These are phyloP conservation scores for Lepus townsendii DNA, from an alignment of 2,797 vertebrate genomes.

Conservation along the genomic window DNA sequence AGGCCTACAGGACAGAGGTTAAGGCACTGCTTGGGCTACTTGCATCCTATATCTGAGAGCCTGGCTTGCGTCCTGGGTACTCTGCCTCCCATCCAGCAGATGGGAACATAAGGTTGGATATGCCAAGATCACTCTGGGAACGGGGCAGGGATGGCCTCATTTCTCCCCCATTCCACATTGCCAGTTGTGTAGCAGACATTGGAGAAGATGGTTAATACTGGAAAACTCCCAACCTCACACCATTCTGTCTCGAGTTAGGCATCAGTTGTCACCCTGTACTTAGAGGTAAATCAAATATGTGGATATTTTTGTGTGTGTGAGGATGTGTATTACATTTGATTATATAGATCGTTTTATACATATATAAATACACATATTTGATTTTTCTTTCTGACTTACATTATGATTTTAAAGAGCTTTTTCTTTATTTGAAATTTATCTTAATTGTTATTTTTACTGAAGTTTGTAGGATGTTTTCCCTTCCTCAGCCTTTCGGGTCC, in stretches of 20 bases:
- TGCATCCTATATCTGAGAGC: too few species aligned
- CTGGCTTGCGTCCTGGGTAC: too few species aligned
- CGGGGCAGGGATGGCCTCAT: constrained; percentile 14
- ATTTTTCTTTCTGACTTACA: constrained; percentile 38
- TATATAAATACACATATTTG: not conserved
- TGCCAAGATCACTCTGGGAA: constrained; percentile 37
- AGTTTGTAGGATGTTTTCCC: constrained; percentile 50
- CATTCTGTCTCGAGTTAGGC: constrained; percentile 13
- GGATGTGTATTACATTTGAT: not conserved
- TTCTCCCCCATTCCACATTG: constrained; percentile 50
- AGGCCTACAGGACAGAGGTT: too few species aligned
- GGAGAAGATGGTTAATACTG: constrained; percentile 8
- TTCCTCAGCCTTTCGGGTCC: constrained; percentile 24
- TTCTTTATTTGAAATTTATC: constrained; percentile 43
- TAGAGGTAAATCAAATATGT: not conserved
- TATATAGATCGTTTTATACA: not conserved
- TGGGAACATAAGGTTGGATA: not conserved
- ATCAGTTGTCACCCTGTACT: constrained; percentile 23
- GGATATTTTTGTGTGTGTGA: not conserved
- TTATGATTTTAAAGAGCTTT: constrained; percentile 32
- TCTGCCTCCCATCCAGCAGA: too few species aligned
- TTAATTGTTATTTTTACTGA: constrained; percentile 43
- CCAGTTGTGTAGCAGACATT: not conserved
- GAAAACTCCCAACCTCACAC: not conserved
- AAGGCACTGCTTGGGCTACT: too few species aligned